Base-by-base conservation (phyloP, 2,113 vertebrate genomes). In the Peromyscus polionotus region DNA sequence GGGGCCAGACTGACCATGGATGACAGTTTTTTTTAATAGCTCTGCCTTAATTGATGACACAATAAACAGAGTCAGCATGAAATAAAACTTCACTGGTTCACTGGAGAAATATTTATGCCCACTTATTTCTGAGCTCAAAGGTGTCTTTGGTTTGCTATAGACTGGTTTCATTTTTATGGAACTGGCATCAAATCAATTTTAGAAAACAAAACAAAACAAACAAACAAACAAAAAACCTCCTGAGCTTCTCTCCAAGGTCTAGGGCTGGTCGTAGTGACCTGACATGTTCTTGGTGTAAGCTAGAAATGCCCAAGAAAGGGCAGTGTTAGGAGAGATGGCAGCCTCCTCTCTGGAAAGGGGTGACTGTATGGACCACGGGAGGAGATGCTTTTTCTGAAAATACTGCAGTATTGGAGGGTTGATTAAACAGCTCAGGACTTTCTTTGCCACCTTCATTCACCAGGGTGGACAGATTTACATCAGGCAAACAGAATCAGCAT, bases 31-130 rank as follows among this genome's bases (percentile, higher is more conserved):
- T 95, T 94, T 63, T 90, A 92, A 48, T 61, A 79, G 28, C 36
- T 36, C 26, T 63, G 42, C 48, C 95, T 86, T 96, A 94, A 95
- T 91, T 94, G 84, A 96, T 94, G 33, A 92, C 79, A 72, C 51
- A 65, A 39, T 97, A 54, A 94, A 83, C 65, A 96, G 45, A 84
- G 77, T 68, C 24, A 68, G 17, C 24, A 48, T 33, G 84, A 88
- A 93, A 89, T 94, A 91, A 92, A 95, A 88, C 93, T 9, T 51
- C 51, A 51, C 51, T 51, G 51, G 51, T 88, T 92, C 48, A 88
- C 39, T 6, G 10, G 73, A 90, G 77, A 92, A 94, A 68, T 26
- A 95, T 93, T 96, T 84, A 70, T 67, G 45, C 85, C 45, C 91
- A 83, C 31, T 86, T 90, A 3, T 85, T 97, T 93, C 75, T 63